Evolutionary conservation across 2,113 vertebrate genomes (phyloP).

Genomic region (Bungarus multicinctus): DNA sequence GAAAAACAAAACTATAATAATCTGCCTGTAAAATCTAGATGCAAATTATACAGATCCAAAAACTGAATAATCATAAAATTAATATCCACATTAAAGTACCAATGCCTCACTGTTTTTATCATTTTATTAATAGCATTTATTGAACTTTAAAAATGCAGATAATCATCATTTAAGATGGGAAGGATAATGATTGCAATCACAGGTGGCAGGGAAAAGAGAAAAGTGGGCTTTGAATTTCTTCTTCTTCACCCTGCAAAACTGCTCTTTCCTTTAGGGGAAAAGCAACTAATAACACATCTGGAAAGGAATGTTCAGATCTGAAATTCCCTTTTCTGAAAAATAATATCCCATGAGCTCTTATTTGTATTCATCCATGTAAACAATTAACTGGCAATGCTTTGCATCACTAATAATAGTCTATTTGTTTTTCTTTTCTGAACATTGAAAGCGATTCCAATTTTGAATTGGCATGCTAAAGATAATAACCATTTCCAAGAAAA

Average conservation of each 20-base stretch:
- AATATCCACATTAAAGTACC: not conserved
- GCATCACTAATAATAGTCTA: not conserved
- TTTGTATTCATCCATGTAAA: not conserved
- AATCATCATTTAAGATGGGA: not conserved
- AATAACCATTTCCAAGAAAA: not conserved
- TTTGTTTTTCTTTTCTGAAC: not conserved
- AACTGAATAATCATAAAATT: slow-evolving; percentile 27
- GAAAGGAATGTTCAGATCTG: not conserved
- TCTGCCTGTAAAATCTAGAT: slow-evolving; percentile 11
- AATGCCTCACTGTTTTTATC: not conserved
- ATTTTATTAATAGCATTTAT: not conserved
- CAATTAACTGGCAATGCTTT: not conserved
- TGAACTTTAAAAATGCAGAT: not conserved
- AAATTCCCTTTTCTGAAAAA: not conserved
- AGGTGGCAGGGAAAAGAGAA: not conserved
- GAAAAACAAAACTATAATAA: slow-evolving; percentile 27
- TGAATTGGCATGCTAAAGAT: not conserved
- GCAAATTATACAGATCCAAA: slow-evolving; percentile 1
- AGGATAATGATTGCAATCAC: not conserved
- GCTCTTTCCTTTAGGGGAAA: not conserved
- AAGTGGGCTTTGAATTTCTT: not conserved
- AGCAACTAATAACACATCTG: not conserved
- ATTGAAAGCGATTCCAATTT: not conserved
- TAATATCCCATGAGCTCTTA: not conserved
- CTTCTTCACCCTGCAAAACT: not conserved